phyloP scores from a whole-genome alignment of 2,888 invertebrate genomes.

The Sphecodes monilicornis region DNA sequence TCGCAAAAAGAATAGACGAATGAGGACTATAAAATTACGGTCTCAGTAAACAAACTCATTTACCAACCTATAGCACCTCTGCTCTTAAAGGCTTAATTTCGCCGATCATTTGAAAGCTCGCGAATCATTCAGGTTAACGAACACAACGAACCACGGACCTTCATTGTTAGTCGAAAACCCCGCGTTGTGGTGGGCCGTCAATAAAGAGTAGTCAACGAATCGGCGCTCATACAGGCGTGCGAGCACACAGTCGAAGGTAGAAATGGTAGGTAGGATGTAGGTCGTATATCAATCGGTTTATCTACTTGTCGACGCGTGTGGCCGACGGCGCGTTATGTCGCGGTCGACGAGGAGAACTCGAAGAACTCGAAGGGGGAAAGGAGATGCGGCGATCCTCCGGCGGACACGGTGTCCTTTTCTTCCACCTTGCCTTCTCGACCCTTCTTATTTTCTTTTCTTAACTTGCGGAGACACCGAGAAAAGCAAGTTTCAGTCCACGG shows the following conservation, averaged over 20 bases:
- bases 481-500: slow-evolving; percentile 52
- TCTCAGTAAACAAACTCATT: not conserved
- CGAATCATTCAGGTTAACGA: not conserved
- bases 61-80: not conserved
- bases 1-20: not conserved
- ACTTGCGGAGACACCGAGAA: slow-evolving; percentile 75
- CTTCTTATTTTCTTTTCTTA: slow-evolving; percentile 49
- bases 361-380: slow-evolving; percentile 13
- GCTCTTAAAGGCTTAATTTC: not conserved
- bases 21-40: not conserved
- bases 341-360: slow-evolving; percentile 70
- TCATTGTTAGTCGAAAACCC: slow-evolving; percentile 6
- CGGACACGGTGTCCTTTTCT: slow-evolving; percentile 76
- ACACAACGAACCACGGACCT: not conserved
- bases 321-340: slow-evolving; percentile 81
- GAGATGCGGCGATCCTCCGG: slow-evolving; percentile 67
- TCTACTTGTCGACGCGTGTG: slow-evolving; percentile 84
- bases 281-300: slow-evolving; percentile 84
- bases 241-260: slow-evolving; percentile 50
- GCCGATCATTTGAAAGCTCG: not conserved
- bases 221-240: slow-evolving; percentile 59
- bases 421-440: slow-evolving; percentile 17
- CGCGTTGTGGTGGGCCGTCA: slow-evolving; percentile 36
- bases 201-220: slow-evolving; percentile 67
- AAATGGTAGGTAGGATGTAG: slow-evolving; percentile 71